phyloP scores from a whole-genome alignment of 2,113 vertebrate species.

The Spheniscus mendiculus region DNA sequence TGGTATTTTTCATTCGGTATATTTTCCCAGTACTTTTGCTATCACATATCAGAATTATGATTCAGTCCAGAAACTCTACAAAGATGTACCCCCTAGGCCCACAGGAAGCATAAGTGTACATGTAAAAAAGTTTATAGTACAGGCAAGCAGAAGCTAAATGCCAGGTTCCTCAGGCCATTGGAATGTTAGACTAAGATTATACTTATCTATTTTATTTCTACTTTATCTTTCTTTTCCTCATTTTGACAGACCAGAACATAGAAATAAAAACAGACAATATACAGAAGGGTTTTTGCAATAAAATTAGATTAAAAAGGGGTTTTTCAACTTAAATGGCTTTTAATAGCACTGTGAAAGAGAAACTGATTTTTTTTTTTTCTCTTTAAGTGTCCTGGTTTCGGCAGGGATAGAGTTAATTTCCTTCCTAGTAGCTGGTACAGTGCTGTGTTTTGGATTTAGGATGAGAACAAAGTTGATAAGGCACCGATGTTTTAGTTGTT shows the following conservation, averaged over 20 bases:
- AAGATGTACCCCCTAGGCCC: not conserved
- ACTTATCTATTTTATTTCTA: not conserved
- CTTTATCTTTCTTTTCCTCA: not conserved
- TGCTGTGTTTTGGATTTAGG: too few relatives aligned
- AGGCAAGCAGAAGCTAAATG: not conserved
- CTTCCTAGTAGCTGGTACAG: too few relatives aligned
- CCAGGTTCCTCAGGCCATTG: not conserved
- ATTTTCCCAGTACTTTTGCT: not conserved
- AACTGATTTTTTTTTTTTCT: not conserved
- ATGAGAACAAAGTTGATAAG: too few relatives aligned
- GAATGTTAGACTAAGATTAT: fast-evolving
- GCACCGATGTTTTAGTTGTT: too few relatives aligned
- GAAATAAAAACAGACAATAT: not conserved
- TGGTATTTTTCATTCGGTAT: not conserved
- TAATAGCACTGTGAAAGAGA: not conserved
- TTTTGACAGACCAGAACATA: not conserved
- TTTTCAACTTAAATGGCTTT: not conserved
- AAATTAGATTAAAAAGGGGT: fast-evolving
- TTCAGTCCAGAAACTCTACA: not conserved
- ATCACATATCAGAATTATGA: fast-evolving
- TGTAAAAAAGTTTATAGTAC: not conserved
- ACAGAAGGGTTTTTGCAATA: not conserved
- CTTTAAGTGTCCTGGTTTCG: too few relatives aligned
- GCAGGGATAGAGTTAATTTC: too few relatives aligned
- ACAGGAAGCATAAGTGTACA: fast-evolving